These are phyloP conservation scores for Cerceris ruficornis DNA, from an alignment of 2,888 invertebrate genomes.

Conservation along the genomic window DNA sequence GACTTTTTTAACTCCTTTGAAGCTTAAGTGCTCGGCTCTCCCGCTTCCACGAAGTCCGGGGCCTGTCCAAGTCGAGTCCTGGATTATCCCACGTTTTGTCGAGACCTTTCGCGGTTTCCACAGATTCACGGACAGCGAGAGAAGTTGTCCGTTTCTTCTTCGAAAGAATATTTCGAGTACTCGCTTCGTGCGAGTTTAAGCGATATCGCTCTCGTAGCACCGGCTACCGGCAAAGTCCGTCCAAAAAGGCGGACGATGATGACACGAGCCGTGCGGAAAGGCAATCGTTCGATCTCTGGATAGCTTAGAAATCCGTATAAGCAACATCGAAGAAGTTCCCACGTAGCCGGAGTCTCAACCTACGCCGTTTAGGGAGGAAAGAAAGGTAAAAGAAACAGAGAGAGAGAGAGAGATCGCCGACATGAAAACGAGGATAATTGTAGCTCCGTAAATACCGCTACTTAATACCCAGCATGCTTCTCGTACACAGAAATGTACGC, in stretches of 20 bases:
- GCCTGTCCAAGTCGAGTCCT: background rate
- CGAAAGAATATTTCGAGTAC: too few relatives aligned
- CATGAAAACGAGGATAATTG: slow-evolving; percentile 73
- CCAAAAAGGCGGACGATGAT: background rate
- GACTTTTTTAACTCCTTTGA: slow-evolving; percentile 58
- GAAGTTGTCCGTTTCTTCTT: too few relatives aligned
- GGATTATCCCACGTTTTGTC: slow-evolving; percentile 53
- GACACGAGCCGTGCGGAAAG: background rate
- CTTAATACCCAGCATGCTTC: slow-evolving; percentile 68
- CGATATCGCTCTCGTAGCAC: too few relatives aligned
- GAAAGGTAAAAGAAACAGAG: too few relatives aligned
- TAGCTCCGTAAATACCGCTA: slow-evolving; percentile 72
- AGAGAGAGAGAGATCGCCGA: slow-evolving; percentile 56
- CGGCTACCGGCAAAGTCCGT: too few relatives aligned
- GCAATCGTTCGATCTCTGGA: slow-evolving; percentile 18
- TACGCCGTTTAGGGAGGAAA: slow-evolving; percentile 16
- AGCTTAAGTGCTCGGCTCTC: slow-evolving; percentile 7
- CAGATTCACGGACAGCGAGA: background rate
- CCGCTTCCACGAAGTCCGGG: slow-evolving; percentile 59
- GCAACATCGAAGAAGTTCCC: slow-evolving; percentile 54
- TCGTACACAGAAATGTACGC: slow-evolving; percentile 34
- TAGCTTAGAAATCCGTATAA: background rate
- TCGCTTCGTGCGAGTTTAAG: too few relatives aligned
- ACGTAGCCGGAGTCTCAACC: slow-evolving; percentile 58
- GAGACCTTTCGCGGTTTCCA: slow-evolving; percentile 37